Evolutionary conservation across 2,113 vertebrate genomes (phyloP).

Genomic region (Callopanchax toddi): DNA sequence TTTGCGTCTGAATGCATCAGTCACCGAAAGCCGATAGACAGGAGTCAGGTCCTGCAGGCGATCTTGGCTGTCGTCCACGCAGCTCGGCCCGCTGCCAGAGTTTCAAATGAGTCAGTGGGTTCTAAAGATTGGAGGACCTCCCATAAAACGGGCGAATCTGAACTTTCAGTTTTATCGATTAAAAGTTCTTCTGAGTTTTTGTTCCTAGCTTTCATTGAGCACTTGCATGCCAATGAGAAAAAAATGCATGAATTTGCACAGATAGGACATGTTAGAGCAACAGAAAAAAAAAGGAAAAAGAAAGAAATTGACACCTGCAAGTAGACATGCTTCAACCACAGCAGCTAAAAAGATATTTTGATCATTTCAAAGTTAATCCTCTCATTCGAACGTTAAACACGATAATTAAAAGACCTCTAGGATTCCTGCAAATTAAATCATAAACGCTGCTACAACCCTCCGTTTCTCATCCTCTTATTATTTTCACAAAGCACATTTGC

Average conservation of each 20-base stretch:
- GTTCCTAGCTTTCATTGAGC: neutral
- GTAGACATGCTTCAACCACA: neutral
- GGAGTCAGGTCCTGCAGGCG: conserved; percentile 13
- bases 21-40: conserved; percentile 31
- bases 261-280: neutral
- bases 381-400: neutral
- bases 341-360: neutral
- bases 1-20: conserved; percentile 29
- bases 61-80: conserved; percentile 44
- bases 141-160: conserved; percentile 28
- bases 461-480: conserved; percentile 10
- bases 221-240: neutral
- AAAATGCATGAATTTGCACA: neutral
- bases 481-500: conserved; percentile 7
- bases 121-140: conserved; percentile 24
- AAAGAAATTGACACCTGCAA: neutral
- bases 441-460: neutral
- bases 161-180: conserved; percentile 38
- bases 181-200: conserved; percentile 21
- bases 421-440: conserved; percentile 16
- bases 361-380: conserved; percentile 6
- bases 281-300: neutral
- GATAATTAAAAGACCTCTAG: conserved; percentile 3
- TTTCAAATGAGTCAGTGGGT: conserved; percentile 13
- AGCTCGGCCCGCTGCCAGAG: conserved; percentile 35